Base-by-base conservation (phyloP, 2,888 invertebrate genomes). In the Ditula angustiorana region DNA sequence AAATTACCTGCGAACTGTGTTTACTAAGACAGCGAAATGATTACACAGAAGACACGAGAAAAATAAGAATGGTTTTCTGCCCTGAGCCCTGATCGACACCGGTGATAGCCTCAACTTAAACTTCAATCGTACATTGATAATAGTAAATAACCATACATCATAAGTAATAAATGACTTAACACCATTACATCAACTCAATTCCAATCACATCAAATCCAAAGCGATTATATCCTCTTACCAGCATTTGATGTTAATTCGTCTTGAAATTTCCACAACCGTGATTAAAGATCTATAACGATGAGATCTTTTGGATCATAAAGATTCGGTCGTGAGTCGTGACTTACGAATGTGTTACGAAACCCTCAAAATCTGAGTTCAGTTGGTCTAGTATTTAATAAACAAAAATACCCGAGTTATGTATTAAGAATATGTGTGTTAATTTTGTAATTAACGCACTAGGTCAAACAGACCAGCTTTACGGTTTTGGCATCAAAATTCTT, bases 271-370 rank as follows among this genome's bases (percentile, higher is more conserved):
- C 30, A 23, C 46, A 33, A 58, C 21, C 21, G 21, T 57, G 21
- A 49, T 46, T 46, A 13, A 56, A 19, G 19, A 57, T 13, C 19
- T 21, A 57, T 57, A 57, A 46, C 44, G 30, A 46, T 23, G n/a
- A n/a, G n/a, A n/a, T n/a, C n/a, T n/a, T 47, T 24, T 58, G 33
- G 24, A 47, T 47, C 47, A 21, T 44, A 7, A 49, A 7, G 26
- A 21, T 23, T 44, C 16, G 30, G 13, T 52, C 60, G 52, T 60
- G 60, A 52, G n/a, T n/a, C 60, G 10, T 60, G n/a, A n/a, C n/a
- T n/a, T 44, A 30, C 13, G 28, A 37, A 50, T 52, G 41, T 2
- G 28, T 60, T 41, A 52, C 30, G 52, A 60, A 52, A 52, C 28
- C 3, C 24, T 13, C 11, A 23, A 52, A 50, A 44, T 13, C 41